These are phyloP conservation scores for Platalea minor DNA, from an alignment of 2,797 vertebrate genomes.

Conservation along the genomic window DNA sequence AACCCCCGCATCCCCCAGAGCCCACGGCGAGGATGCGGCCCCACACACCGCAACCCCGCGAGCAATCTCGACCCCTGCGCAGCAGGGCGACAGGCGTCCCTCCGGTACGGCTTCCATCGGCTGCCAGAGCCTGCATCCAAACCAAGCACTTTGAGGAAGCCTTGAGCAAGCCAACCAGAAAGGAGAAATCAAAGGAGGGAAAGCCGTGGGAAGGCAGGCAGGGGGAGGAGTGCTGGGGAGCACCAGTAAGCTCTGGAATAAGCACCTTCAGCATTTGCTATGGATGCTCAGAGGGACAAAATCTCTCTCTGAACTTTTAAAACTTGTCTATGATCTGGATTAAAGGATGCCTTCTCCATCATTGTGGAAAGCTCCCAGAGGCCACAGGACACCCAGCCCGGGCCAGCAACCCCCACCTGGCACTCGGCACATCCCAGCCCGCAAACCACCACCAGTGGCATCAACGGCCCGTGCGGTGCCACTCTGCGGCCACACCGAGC, in stretches of 20 bases:
- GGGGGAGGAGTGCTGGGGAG: background rate
- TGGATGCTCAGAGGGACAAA: background rate
- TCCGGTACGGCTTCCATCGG: accelerated
- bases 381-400: background rate
- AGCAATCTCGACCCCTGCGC: background rate
- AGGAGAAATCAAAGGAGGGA: background rate
- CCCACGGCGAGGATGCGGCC: accelerated
- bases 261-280: accelerated
- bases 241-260: background rate
- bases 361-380: background rate
- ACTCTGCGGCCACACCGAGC: accelerated
- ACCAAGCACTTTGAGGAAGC: background rate
- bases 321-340: background rate
- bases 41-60: accelerated
- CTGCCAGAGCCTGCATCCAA: background rate
- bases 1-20: accelerated
- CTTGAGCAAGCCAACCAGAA: background rate
- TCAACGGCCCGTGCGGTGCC: accelerated
- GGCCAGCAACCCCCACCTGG: background rate
- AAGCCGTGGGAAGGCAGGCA: background rate
- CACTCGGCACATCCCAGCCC: background rate
- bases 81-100: accelerated
- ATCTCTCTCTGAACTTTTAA: background rate
- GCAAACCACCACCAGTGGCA: background rate
- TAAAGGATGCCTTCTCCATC: background rate